Base-by-base conservation (phyloP, 2,797 vertebrate genomes). In the Brotula barbata region DNA sequence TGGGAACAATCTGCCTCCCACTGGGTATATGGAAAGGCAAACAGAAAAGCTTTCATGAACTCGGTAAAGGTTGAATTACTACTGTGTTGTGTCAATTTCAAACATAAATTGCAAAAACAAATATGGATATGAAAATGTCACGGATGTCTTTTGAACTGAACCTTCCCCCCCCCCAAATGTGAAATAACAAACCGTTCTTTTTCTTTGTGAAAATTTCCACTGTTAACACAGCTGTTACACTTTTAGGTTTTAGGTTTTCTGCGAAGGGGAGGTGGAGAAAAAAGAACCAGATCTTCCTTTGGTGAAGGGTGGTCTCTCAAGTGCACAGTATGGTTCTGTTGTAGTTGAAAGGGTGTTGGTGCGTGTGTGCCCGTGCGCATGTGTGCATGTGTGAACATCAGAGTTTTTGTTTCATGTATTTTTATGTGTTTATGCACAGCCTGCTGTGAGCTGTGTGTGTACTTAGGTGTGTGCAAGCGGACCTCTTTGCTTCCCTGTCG, bases 391-490 rank as follows among this genome's bases (percentile, higher is more conserved):
- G 68, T 68, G 74, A 49, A 54, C 73, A 70, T 87, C 77, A 81
- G 77, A 76, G 73, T 78, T 80, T 83, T 71, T 65, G 54, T 75
- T 81, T 78, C 58, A 58, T 75, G 77, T 75, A 59, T 70, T 75
- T 77, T 68, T 55, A 72, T 70, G 41, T 55, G 60, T 66, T 78
- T 41, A 47, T 57, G 69, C 58, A 68, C 21, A 9, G 53, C 78
- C 73, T 13, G 77, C 74, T 78, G 82, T 56, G 78, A 77, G 61
- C 52, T 36, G n/a, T 61, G 46, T 81, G 81, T 84, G 80, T 81
- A 66, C 68, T 75, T 78, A 77, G 72, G 68, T 74, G 77, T 57
- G 75, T 40, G 43, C 21, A 15, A 76, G 57, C 16, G 7, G 70
- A 36, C 19, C n/a, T 70, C 64, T 77, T 65, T 58, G 66, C 77